Evolutionary conservation across 2,888 invertebrate species (phyloP).

Genomic region (Alviniconcha strummeri): DNA sequence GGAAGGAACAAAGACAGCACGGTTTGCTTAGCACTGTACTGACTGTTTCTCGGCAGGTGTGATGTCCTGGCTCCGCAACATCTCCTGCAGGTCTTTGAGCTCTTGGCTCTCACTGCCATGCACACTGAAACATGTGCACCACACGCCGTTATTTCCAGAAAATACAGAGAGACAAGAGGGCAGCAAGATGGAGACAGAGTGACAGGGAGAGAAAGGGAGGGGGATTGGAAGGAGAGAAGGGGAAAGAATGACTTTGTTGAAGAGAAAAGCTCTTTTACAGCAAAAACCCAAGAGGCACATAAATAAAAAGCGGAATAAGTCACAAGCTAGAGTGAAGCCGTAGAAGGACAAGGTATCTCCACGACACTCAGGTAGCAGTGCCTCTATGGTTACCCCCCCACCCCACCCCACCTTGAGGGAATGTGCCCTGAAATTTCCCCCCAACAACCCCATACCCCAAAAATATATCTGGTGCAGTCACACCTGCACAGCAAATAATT

Average conservation of each 20-base stretch:
- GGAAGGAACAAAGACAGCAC: too few species aligned
- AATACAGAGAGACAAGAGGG: not conserved
- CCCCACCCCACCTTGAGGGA: too few species aligned
- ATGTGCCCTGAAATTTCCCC: too few species aligned
- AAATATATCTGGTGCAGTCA: too few species aligned
- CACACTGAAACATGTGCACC: conserved; percentile 50
- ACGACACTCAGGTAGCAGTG: too few species aligned
- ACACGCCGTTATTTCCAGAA: too few species aligned
- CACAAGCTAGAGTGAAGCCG: too few species aligned
- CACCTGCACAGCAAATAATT: too few species aligned
- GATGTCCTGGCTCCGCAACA: conserved; percentile 59
- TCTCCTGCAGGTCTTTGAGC: conserved; percentile 64
- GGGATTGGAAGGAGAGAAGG: not conserved
- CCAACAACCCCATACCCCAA: too few species aligned
- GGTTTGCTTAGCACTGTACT: conserved; percentile 26
- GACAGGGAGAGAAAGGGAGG: not conserved
- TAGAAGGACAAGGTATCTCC: too few species aligned
- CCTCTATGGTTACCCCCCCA: too few species aligned
- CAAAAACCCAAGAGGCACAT: not conserved
- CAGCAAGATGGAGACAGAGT: not conserved
- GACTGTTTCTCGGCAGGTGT: conserved; percentile 63
- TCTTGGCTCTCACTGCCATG: conserved; percentile 64
- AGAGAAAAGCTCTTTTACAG: not conserved
- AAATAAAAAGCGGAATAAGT: too few species aligned
- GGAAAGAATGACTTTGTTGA: not conserved